Percentiles rank a stretch among this genome's conserved stretches.
phyloP scores from a whole-genome alignment of 35 echinoderm and acorn worm species.

The Ptychodera flava region DNA sequence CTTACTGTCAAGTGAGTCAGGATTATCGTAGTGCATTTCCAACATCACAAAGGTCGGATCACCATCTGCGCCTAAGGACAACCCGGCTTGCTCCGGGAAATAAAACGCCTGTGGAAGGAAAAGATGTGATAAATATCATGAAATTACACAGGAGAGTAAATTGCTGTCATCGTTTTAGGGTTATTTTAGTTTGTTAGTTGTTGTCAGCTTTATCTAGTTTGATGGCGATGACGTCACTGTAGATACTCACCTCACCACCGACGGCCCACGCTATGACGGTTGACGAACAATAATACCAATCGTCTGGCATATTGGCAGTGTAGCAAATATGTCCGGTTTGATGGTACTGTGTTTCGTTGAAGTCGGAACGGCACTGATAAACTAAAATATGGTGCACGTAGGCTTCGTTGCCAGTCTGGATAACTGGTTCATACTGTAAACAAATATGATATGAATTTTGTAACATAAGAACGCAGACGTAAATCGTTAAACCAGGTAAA shows the following conservation, averaged over 20 bases:
- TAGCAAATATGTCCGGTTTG: background rate
- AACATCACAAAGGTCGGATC: background rate
- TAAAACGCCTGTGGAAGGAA: background rate
- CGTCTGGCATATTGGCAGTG: background rate
- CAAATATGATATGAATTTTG: background rate
- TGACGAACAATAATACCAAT: background rate
- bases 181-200: background rate
- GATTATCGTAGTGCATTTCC: slow-evolving; percentile 4
- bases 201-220: background rate
- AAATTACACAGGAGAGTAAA: background rate
- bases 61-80: background rate
- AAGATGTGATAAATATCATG: background rate
- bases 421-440: slow-evolving; percentile 1
- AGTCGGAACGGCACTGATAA: background rate
- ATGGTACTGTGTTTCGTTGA: background rate
- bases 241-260: slow-evolving; percentile 1
- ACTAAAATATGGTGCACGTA: background rate
- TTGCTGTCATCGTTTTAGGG: background rate
- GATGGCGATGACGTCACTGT: background rate
- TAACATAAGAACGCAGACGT: too few relatives aligned
- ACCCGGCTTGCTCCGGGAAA: slow-evolving; percentile 11
- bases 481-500: too few relatives aligned
- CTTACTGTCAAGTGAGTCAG: background rate
- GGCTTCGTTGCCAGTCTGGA: background rate
- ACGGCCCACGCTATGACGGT: background rate